These are phyloP conservation scores for Dicyrtomina minuta DNA, from an alignment of 2,888 invertebrate genomes.

Conservation along the genomic window DNA sequence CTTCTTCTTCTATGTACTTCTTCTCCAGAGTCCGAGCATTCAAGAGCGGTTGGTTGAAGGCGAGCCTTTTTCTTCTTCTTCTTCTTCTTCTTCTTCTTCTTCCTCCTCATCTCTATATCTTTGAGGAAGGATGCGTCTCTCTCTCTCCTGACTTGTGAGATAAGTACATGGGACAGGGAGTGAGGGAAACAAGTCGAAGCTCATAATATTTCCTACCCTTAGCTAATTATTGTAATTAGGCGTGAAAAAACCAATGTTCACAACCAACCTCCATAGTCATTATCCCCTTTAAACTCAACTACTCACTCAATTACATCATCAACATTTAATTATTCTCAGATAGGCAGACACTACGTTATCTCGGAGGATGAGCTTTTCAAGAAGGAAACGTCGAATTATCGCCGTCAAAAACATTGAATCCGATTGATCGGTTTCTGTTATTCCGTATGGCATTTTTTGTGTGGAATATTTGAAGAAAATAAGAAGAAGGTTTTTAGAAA, in stretches of 20 bases:
- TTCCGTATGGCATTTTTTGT: too few relatives aligned
- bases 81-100: background rate
- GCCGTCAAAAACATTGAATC: background rate
- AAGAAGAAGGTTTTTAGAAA: too few relatives aligned
- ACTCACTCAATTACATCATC: conserved; percentile 34
- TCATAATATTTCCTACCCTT: conserved; percentile 38
- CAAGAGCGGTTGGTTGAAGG: conserved; percentile 5
- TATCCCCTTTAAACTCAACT: conserved; percentile 25
- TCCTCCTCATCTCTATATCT: background rate
- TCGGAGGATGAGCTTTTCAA: background rate
- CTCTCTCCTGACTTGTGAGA: background rate
- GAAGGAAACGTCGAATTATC: background rate
- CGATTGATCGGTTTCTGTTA: too few relatives aligned
- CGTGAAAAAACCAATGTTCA: conserved; percentile 38
- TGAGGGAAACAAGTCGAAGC: conserved; percentile 12
- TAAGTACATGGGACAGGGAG: background rate
- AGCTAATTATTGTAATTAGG: conserved; percentile 48
- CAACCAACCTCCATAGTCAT: conserved; percentile 21
- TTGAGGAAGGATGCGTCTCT: background rate
- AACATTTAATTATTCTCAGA: conserved; percentile 33
- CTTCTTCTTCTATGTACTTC: background rate
- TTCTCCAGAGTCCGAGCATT: background rate
- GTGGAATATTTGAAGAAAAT: too few relatives aligned
- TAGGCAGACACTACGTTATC: background rate
- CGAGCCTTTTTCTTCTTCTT: background rate